Evolutionary conservation across 23 tunicate species (phyloP).

Genomic region (Trididemnum clinides): DNA sequence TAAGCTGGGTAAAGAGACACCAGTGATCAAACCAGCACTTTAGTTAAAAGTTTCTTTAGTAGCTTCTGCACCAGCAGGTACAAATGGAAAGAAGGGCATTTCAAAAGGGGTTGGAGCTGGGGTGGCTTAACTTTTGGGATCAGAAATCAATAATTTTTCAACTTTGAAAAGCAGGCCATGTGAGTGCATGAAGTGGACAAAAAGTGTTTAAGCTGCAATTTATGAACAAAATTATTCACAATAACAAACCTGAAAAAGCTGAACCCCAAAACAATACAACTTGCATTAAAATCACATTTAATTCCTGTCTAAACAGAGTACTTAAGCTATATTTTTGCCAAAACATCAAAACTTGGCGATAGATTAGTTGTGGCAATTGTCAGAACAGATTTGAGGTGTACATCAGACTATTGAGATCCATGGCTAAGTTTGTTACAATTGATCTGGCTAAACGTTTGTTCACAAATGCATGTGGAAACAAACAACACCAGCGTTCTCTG

Average conservation of each 20-base stretch:
- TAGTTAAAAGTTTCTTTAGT: no score
- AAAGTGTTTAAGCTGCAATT: background rate
- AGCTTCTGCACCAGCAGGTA: no score
- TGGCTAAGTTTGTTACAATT: background rate
- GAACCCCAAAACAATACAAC: background rate
- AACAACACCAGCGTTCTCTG: no score
- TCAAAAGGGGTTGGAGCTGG: no score
- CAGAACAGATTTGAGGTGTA: background rate
- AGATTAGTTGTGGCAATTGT: background rate
- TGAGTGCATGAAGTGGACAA: background rate
- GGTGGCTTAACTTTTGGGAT: background rate
- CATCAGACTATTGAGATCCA: background rate
- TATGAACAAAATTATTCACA: background rate
- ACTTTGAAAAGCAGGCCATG: background rate
- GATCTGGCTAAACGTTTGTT: background rate
- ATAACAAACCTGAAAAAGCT: background rate
- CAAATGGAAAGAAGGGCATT: no score
- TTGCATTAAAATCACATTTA: background rate
- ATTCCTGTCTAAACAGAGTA: background rate
- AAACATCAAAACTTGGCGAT: background rate
- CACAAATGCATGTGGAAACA: slow-evolving; percentile 4
- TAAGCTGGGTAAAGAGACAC: no score
- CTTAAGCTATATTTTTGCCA: background rate
- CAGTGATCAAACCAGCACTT: no score
- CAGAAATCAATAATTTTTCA: background rate